Evolutionary conservation across 92 coral and sea anemone genomes (phyloP).

Genomic region (Porites divaricata): DNA sequence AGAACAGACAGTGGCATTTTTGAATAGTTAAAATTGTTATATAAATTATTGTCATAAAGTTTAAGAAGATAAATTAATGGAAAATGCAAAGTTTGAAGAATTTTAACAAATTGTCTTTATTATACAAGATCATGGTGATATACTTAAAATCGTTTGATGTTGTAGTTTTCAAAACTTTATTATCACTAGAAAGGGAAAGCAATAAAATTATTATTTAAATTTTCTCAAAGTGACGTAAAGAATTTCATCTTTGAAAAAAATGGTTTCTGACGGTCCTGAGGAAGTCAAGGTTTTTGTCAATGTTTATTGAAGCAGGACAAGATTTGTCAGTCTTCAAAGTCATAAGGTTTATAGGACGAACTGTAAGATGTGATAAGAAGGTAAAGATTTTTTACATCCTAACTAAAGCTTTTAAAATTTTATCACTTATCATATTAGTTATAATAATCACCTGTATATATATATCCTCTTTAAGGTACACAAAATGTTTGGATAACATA

Average conservation of each 20-base stretch:
- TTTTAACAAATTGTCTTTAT: too few relatives aligned
- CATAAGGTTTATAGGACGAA: background rate
- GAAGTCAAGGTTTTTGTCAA: background rate
- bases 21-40: too few relatives aligned
- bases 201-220: background rate
- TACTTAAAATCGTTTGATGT: background rate
- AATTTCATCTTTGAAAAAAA: background rate
- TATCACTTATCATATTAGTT: too few relatives aligned
- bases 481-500: too few relatives aligned
- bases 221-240: background rate
- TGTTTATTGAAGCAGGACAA: background rate
- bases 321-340: background rate
- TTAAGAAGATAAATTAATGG: too few relatives aligned
- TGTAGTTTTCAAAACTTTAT: background rate
- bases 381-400: background rate
- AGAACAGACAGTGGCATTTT: background rate
- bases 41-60: too few relatives aligned
- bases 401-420: too few relatives aligned
- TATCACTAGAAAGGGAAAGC: conserved; percentile 5
- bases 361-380: background rate
- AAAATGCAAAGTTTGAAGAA: too few relatives aligned
- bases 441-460: too few relatives aligned
- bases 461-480: too few relatives aligned
- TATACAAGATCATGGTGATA: too few relatives aligned
- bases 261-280: background rate